Conservation (phyloP, 2,888 invertebrate species). For the Drymonia ruficornis region DNA sequence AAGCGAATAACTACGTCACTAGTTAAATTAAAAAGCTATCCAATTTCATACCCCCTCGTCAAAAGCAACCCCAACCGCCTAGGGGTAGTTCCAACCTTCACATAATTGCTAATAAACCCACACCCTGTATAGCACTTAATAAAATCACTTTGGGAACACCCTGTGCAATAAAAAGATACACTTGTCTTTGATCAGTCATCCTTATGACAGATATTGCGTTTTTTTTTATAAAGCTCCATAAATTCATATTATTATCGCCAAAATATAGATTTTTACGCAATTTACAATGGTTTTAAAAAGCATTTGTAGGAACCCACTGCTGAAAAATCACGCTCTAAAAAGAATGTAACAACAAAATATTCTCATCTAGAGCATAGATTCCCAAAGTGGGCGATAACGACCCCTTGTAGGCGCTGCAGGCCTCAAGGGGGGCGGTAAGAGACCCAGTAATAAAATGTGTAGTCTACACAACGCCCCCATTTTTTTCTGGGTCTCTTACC, state of each 20-base stretch:
- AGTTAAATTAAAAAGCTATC: constrained; percentile 26
- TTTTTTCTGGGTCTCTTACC: no score
- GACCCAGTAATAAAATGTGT: no score
- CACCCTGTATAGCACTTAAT: constrained; percentile 62
- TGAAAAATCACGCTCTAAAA: no score
- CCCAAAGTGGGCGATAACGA: background rate
- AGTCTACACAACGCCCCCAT: no score
- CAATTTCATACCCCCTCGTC: background rate
- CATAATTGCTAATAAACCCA: constrained; percentile 57
- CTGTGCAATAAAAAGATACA: constrained; percentile 45
- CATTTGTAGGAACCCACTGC: no score
- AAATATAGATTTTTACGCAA: no score
- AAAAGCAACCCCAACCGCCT: background rate
- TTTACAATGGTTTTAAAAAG: no score
- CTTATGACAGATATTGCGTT: constrained; percentile 10
- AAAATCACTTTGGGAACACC: constrained; percentile 63
- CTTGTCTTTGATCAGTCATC: constrained; percentile 37
- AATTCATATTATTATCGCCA: no score
- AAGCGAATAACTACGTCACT: constrained; percentile 6
- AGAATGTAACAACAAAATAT: no score
- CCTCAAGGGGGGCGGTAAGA: background rate
- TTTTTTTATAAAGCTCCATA: background rate
- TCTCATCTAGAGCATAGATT: no score
- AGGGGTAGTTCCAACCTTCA: background rate
- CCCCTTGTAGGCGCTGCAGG: background rate